Evolutionary conservation across 1,140 invertebrate species (phyloP).

Genomic region (Temnothorax nylanderi): DNA sequence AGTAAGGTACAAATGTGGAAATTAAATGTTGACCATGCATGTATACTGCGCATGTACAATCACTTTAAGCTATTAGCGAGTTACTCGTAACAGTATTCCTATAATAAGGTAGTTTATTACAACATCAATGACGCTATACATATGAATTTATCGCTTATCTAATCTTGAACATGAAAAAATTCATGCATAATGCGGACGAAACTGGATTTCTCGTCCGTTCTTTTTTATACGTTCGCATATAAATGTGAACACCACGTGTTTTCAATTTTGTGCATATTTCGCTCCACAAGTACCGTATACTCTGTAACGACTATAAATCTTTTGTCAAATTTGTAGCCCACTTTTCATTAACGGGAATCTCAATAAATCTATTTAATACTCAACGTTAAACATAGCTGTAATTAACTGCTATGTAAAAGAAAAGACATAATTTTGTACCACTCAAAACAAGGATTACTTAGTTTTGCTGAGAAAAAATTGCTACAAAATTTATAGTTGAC

Average conservation of each 20-base stretch:
- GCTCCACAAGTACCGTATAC: not conserved
- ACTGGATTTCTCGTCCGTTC: conserved; percentile 15
- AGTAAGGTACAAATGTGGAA: not conserved
- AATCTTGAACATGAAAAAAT: conserved; percentile 22
- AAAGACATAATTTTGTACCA: not conserved
- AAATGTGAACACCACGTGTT: not conserved
- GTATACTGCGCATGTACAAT: not conserved
- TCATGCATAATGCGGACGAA: conserved; percentile 14
- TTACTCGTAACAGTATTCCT: not conserved
- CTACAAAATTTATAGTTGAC: not conserved
- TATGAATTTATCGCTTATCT: conserved; percentile 21
- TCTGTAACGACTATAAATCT: not conserved
- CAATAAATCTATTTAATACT: not conserved
- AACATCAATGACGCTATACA: conserved; percentile 17
- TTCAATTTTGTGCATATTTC: not conserved
- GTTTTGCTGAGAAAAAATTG: not conserved
- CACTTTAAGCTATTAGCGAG: not conserved
- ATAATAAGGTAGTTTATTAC: conserved; percentile 27
- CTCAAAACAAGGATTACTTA: not conserved
- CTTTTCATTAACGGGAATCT: not conserved
- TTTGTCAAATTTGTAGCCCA: not conserved
- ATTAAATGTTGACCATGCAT: not conserved
- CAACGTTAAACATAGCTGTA: not conserved
- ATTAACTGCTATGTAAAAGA: not conserved
- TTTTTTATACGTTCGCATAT: not conserved